phyloP scores from a whole-genome alignment of 64 coral and sea anemone genomes.

The Platygyra sinensis region DNA sequence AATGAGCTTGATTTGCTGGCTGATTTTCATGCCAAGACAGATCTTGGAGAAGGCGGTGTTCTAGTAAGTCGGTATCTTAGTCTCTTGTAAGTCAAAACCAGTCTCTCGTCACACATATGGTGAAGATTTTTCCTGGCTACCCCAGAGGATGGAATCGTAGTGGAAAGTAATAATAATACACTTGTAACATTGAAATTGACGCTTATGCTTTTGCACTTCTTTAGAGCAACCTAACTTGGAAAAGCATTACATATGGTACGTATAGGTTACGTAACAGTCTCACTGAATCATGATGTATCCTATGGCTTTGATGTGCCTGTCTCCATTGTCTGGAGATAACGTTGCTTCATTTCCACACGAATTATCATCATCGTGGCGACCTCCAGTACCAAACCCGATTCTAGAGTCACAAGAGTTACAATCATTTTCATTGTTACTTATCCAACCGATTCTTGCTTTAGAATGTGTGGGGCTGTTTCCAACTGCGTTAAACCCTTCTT shows the following conservation, averaged over 20 bases:
- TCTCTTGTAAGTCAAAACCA: slow-evolving; percentile 41
- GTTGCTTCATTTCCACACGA: background rate
- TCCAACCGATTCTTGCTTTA: slow-evolving; percentile 25
- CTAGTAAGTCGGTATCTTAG: slow-evolving; percentile 52
- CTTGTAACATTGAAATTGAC: too few species aligned
- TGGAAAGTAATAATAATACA: background rate
- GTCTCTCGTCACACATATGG: background rate
- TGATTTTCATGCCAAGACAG: slow-evolving; percentile 53
- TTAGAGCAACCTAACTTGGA: too few species aligned
- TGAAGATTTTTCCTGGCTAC: background rate
- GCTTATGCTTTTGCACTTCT: too few species aligned
- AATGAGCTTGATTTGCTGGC: background rate
- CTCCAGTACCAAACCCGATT: slow-evolving; percentile 31
- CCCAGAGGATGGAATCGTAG: slow-evolving; percentile 28
- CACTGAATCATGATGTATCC: slow-evolving; percentile 33
- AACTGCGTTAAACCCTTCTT: slow-evolving; percentile 32
- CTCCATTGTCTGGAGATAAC: background rate
- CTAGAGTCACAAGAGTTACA: slow-evolving; percentile 10
- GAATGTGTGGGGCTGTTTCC: background rate
- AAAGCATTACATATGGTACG: too few species aligned
- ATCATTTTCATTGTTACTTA: slow-evolving; percentile 35
- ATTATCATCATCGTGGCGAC: background rate
- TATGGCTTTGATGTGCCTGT: slow-evolving; percentile 7
- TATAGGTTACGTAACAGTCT: background rate
- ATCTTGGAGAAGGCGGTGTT: slow-evolving; percentile 17